Conservation (phyloP, 2,888 invertebrate genomes). For the Drosophila basisetae region DNA sequence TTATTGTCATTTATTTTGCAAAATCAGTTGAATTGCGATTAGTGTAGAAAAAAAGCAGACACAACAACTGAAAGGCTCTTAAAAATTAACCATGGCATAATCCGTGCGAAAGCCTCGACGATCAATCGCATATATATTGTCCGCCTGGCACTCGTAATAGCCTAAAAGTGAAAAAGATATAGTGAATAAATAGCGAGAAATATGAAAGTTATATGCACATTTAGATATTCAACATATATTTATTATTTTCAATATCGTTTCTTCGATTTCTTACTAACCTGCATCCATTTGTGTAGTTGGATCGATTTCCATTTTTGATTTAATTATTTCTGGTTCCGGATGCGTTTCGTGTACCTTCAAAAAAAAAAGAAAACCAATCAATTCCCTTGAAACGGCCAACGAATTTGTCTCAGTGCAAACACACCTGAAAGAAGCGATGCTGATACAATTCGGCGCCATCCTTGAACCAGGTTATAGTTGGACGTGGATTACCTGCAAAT, state of each 20-base stretch:
- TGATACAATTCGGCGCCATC: constrained; percentile 97
- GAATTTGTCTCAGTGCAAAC: no score
- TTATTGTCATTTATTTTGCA: constrained; percentile 12
- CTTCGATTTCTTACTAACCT: constrained; percentile 86
- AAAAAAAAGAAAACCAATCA: not conserved
- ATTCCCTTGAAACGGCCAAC: not conserved
- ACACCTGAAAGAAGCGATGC: constrained; percentile 94
- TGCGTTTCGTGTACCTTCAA: constrained; percentile 94
- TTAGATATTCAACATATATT: not conserved
- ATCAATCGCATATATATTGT: constrained; percentile 96
- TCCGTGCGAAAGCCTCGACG: constrained; percentile 96
- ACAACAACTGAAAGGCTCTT: constrained; percentile 16
- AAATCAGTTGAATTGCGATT: constrained; percentile 7
- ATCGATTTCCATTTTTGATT: constrained; percentile 97
- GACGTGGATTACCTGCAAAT: constrained; percentile 88
- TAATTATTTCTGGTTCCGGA: constrained; percentile 91
- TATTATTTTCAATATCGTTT: not conserved
- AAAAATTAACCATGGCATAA: constrained; percentile 86
- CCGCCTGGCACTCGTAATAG: constrained; percentile 96
- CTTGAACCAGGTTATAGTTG: constrained; percentile 98
- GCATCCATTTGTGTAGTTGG: constrained; percentile 98
- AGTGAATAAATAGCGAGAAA: not conserved
- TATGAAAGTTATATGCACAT: not conserved
- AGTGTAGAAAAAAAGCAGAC: not conserved
- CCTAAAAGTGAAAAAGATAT: constrained; percentile 61